A percentile compares a stretch with the other conserved stretches of the same genome.
These are phyloP conservation scores for Spea multiplicata DNA, from an alignment of 2,113 vertebrate genomes.

Conservation along the genomic window DNA sequence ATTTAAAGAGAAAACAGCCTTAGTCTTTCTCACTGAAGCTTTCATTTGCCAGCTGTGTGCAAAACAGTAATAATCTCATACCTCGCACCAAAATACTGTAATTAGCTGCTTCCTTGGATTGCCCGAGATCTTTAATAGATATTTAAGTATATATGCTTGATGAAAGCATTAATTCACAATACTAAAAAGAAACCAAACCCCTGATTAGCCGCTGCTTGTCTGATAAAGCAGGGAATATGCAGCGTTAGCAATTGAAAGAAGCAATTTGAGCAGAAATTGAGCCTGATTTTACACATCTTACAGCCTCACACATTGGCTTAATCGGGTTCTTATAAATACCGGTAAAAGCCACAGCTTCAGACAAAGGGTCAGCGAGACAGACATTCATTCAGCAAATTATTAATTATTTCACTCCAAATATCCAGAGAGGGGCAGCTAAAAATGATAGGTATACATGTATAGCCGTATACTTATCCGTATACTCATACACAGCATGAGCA, in stretches of 20 bases:
- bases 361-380: no score
- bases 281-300: background rate
- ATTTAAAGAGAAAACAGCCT: conserved; percentile 33
- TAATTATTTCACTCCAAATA: no score
- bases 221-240: conserved; percentile 2
- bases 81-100: conserved; percentile 24
- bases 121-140: conserved; percentile 14
- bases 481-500: no score
- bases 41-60: conserved; percentile 38
- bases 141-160: conserved; percentile 33
- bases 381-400: no score
- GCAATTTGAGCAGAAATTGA: background rate
- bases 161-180: conserved; percentile 35
- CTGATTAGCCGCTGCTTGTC: conserved; percentile 4
- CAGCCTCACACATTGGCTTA: no score
- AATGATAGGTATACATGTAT: no score
- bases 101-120: conserved; percentile 27
- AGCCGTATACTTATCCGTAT: no score
- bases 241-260: background rate
- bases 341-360: no score
- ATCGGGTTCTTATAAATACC: no score
- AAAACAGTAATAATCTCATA: conserved; percentile 41
- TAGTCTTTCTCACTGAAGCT: conserved; percentile 24
- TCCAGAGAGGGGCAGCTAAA: no score
- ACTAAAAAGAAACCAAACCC: conserved; percentile 17